Evolutionary conservation across 2,797 vertebrate genomes (phyloP), one percentile per base, ranked within the genome.

Genomic region (Pseudotriccus pelzelni): DNA sequence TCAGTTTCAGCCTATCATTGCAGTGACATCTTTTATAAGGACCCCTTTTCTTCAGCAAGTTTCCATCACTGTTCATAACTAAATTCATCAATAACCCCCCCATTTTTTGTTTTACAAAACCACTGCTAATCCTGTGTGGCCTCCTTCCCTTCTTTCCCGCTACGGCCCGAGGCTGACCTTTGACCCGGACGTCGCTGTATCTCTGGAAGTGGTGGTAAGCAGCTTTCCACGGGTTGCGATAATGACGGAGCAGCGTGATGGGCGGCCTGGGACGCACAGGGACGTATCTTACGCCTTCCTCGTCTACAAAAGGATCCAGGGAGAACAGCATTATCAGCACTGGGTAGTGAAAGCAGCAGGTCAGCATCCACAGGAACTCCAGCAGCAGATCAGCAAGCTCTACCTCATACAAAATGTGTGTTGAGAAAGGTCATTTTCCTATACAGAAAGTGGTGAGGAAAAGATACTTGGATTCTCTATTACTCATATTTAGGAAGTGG

Each of bases 201-300:
- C 99, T 98, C 98, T 99, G 99, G 87, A 99, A 99, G 97, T 99
- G 99, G 95, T 99, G 99, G 96, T 99, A 99, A 4, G 99, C 99
- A 4, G 99, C 99, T 97, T 99, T 99, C 99, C 99, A 99, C 20
- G 99, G 99, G 94, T 99, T 99, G 74, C 99, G 98, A 78, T 99
- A 99, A 64, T 99, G 99, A 1, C 99, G 98, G 25, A 99, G 98
- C 77, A 99, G 97, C 1, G 99, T 99, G 81, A 99, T 99, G 1
- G 99, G 99, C 1, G 99, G 99, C 66, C 99, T 97, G 30, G 99
- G 98, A 24, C 98, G 98, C 77, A 99, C 99, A 1, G 99, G 99
- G 17, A 99, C 99, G 1, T 99, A 99, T 16, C 99, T 98, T 10
- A 99, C 99, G 36, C 99, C 99, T 95, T 99, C 99, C 94, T 99